phyloP scores from a whole-genome alignment of 2,113 vertebrate species.

The Lethenteron reissneri region DNA sequence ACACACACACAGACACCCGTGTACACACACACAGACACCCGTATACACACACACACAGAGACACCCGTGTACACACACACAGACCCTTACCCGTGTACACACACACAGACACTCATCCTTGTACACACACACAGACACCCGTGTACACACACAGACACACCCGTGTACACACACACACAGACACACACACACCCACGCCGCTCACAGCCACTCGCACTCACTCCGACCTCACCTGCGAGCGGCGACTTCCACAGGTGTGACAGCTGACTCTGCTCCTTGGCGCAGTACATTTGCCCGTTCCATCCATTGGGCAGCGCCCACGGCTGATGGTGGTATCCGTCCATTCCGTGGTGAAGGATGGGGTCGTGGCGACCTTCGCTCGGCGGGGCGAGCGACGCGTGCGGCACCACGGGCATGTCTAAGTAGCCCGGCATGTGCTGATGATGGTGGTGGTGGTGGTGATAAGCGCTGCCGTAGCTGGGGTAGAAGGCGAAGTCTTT shows the following conservation, averaged over 20 bases:
- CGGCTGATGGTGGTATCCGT: constrained; percentile 41
- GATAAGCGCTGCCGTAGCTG: constrained; percentile 57
- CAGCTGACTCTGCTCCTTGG: constrained; percentile 76
- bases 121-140: no score
- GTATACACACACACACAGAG: no score
- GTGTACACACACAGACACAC: no score
- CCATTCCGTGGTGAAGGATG: constrained; percentile 70
- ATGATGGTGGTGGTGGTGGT: no score
- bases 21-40: no score
- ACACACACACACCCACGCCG: no score
- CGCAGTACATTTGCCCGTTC: constrained; percentile 91
- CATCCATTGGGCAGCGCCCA: constrained; percentile 84
- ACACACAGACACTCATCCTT: no score
- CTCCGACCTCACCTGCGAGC: constrained; percentile 45
- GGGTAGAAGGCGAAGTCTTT: constrained; percentile 97
- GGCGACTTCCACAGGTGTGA: constrained; percentile 80
- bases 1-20: no score
- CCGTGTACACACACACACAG: no score
- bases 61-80: no score
- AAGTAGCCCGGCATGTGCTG: constrained; percentile 76
- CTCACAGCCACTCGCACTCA: no score
- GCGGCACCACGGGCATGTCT: constrained; percentile 77
- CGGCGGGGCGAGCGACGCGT: constrained; percentile 53
- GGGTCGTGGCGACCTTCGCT: constrained; percentile 30
- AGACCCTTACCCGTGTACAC: no score